Percentiles rank a stretch among this genome's conserved stretches.
phyloP scores from a whole-genome alignment of 2,113 vertebrate species.

The Lamprotornis superbus region DNA sequence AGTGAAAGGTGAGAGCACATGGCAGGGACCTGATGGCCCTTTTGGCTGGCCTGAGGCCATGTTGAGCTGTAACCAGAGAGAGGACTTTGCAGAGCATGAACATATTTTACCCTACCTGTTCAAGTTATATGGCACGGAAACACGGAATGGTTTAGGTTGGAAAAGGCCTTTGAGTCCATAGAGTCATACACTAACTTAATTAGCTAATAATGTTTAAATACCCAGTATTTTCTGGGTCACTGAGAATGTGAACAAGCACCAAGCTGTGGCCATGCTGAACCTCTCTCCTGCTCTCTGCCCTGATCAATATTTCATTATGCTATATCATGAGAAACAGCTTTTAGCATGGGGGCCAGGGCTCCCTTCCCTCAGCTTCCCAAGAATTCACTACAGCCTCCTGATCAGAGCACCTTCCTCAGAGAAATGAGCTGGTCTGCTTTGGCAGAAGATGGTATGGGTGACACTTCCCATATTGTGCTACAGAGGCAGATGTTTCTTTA shows the following conservation, averaged over 20 bases:
- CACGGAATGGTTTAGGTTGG: not conserved
- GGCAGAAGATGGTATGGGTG: not conserved
- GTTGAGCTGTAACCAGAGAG: not conserved
- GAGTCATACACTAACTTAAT: not conserved
- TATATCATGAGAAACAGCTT: not conserved
- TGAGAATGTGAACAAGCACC: not conserved
- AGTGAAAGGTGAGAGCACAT: not conserved
- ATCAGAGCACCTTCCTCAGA: not conserved
- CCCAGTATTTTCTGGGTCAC: not conserved
- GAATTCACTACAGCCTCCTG: not conserved
- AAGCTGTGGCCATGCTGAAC: not conserved
- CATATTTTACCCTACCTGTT: not conserved
- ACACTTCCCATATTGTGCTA: not conserved
- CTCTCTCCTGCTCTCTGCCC: not conserved
- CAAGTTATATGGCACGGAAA: not conserved
- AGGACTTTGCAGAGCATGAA: not conserved
- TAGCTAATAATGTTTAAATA: not conserved
- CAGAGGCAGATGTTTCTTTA: not conserved
- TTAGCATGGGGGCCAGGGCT: accelerated
- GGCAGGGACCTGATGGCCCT: not conserved
- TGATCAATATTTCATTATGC: not conserved
- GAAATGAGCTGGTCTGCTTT: not conserved
- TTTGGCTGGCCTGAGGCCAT: not conserved
- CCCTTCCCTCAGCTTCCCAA: not conserved
- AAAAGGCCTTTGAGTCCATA: not conserved